Evolutionary conservation across 2,797 vertebrate genomes (phyloP).

Genomic region (Serranus cabrilla): DNA sequence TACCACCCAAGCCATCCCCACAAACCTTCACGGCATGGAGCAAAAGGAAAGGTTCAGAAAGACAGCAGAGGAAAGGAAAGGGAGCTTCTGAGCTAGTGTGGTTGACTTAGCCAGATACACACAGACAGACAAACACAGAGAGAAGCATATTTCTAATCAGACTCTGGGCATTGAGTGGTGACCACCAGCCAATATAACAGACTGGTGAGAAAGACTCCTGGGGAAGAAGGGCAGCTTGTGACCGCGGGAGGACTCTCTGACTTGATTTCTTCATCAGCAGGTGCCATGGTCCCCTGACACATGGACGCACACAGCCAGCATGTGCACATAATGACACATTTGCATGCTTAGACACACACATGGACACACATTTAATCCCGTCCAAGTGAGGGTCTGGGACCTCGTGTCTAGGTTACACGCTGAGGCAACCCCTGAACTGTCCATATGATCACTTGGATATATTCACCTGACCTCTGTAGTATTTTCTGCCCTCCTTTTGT

Average conservation of each 20-base stretch:
- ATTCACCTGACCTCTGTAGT: slow-evolving; percentile 34
- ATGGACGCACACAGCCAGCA: slow-evolving; percentile 49
- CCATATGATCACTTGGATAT: slow-evolving; percentile 69
- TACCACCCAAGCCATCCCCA: background rate
- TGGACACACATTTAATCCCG: slow-evolving; percentile 21
- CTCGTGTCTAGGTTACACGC: slow-evolving; percentile 56
- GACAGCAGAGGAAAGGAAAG: slow-evolving; percentile 27
- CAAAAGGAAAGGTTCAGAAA: slow-evolving; percentile 1
- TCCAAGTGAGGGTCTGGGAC: slow-evolving; percentile 57
- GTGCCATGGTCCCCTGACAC: slow-evolving; percentile 73
- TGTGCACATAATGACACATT: slow-evolving; percentile 52
- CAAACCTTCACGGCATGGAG: background rate
- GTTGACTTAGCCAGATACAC: slow-evolving; percentile 23
- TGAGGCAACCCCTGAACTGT: slow-evolving; percentile 69
- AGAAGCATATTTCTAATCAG: slow-evolving; percentile 75
- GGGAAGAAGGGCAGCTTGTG: slow-evolving; percentile 84
- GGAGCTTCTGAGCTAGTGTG: background rate
- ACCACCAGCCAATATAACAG: slow-evolving; percentile 76
- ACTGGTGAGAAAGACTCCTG: slow-evolving; percentile 72
- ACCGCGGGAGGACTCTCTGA: slow-evolving; percentile 72
- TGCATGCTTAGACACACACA: slow-evolving; percentile 20
- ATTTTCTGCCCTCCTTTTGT: slow-evolving; percentile 8
- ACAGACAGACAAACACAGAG: slow-evolving; percentile 45
- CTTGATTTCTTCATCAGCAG: slow-evolving; percentile 87
- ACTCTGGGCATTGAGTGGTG: slow-evolving; percentile 56